phyloP scores from a whole-genome alignment of 2,797 vertebrate genomes.

The Pterois miles region DNA sequence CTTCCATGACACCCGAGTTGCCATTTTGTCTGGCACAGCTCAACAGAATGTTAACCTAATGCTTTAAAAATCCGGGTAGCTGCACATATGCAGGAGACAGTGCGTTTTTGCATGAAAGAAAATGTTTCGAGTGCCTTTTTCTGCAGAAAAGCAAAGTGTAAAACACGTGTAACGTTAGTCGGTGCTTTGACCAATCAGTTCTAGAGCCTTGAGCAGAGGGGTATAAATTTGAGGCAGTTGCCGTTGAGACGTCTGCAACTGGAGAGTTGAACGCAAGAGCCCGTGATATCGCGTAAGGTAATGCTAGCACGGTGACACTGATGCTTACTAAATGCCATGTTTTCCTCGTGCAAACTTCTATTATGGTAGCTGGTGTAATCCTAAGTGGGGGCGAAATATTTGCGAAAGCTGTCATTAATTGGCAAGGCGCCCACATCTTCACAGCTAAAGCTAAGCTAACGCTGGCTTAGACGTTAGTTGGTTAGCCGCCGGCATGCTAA shows the following conservation, averaged over 20 bases:
- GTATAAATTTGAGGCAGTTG: constrained; percentile 79
- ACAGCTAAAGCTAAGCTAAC: background rate
- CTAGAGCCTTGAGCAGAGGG: constrained; percentile 25
- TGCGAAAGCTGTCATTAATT: background rate
- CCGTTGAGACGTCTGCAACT: constrained; percentile 62
- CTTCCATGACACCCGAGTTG: constrained; percentile 51
- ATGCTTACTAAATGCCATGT: background rate
- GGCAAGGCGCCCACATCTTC: background rate
- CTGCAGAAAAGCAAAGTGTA: constrained; percentile 1
- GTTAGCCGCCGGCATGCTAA: background rate
- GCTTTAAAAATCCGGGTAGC: background rate
- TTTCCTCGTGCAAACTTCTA: rapidly evolving
- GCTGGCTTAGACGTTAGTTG: background rate
- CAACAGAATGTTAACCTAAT: background rate
- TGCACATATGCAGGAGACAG: background rate
- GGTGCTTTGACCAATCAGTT: constrained; percentile 72
- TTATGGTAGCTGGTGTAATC: background rate
- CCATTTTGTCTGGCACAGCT: constrained; percentile 28
- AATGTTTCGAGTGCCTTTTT: background rate
- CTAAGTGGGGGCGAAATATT: background rate
- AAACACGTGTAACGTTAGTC: constrained; percentile 47
- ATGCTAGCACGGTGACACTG: background rate
- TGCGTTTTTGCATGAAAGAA: background rate
- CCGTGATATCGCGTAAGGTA: constrained; percentile 46
- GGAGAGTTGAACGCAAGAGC: constrained; percentile 56